A percentile compares a stretch with the other conserved stretches of the same genome.
Conservation (phyloP, 2,797 vertebrate genomes). For the Muraenolepis orangiensis region DNA sequence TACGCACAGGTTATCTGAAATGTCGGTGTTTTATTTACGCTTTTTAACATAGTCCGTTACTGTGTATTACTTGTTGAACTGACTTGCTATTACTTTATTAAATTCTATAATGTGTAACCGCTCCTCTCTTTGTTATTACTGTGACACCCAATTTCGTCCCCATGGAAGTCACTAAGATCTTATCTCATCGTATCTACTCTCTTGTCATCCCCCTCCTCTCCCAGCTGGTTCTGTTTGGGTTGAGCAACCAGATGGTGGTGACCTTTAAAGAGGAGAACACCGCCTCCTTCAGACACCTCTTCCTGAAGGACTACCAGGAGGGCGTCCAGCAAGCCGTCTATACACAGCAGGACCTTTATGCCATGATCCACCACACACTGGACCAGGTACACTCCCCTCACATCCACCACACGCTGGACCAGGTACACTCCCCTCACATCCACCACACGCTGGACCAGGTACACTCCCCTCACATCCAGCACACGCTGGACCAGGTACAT, state of each 20-base stretch:
- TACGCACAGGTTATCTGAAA: too few relatives aligned
- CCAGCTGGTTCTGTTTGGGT: conserved; percentile 88
- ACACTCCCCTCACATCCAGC: not conserved
- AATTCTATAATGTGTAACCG: too few relatives aligned
- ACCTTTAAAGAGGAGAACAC: conserved; percentile 93
- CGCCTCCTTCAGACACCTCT: conserved; percentile 84
- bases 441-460: conserved; percentile 80
- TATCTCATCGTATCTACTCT: too few relatives aligned
- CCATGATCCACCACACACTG: conserved; percentile 70
- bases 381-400: conserved; percentile 76
- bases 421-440: conserved; percentile 74
- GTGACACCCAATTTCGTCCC: too few relatives aligned
- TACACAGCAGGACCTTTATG: conserved; percentile 75
- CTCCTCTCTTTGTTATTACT: too few relatives aligned
- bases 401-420: conserved; percentile 75
- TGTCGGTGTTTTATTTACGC: too few relatives aligned
- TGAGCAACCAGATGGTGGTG: conserved; percentile 95
- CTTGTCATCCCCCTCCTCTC: not conserved
- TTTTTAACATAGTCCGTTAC: too few relatives aligned
- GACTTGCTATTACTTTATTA: too few relatives aligned
- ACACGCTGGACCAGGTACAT: not conserved
- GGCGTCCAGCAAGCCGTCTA: conserved; percentile 75
- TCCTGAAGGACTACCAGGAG: conserved; percentile 81
- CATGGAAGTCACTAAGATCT: too few relatives aligned
- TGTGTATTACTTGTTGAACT: too few relatives aligned